Evolutionary conservation across 2,113 vertebrate species (phyloP).

Genomic region (Notothenia coriiceps): DNA sequence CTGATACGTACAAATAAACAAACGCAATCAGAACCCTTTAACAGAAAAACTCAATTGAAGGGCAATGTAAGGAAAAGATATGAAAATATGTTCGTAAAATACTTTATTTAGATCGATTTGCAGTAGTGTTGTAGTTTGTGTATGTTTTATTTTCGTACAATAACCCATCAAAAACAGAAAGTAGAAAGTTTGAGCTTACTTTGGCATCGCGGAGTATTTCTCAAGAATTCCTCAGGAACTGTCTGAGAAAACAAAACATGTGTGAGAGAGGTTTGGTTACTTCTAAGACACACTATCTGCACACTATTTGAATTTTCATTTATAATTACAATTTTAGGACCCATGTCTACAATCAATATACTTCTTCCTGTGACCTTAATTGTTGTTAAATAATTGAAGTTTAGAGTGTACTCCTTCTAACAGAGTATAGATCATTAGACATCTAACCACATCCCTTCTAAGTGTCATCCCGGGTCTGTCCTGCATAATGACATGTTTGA

Average conservation of each 20-base stretch:
- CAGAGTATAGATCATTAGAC: neutral
- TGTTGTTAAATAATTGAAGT: neutral
- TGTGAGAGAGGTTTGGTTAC: neutral
- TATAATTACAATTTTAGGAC: neutral
- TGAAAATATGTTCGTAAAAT: neutral
- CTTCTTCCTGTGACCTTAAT: neutral
- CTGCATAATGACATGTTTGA: slow-evolving; percentile 16
- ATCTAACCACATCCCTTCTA: neutral
- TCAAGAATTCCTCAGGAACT: neutral
- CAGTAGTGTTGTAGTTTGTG: neutral
- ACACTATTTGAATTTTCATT: neutral
- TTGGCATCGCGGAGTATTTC: neutral
- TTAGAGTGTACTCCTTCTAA: neutral
- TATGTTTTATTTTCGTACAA: neutral
- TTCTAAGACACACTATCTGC: neutral
- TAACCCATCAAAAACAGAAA: neutral
- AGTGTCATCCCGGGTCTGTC: neutral
- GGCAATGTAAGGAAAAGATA: too few relatives aligned
- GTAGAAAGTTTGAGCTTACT: too few relatives aligned
- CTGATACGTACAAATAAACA: neutral
- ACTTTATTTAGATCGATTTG: neutral
- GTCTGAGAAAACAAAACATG: neutral
- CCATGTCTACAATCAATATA: neutral
- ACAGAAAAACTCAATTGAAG: neutral
- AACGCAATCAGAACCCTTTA: neutral